Evolutionary conservation across 2,113 vertebrate species (phyloP).

Genomic region (Centrocercus urophasianus): DNA sequence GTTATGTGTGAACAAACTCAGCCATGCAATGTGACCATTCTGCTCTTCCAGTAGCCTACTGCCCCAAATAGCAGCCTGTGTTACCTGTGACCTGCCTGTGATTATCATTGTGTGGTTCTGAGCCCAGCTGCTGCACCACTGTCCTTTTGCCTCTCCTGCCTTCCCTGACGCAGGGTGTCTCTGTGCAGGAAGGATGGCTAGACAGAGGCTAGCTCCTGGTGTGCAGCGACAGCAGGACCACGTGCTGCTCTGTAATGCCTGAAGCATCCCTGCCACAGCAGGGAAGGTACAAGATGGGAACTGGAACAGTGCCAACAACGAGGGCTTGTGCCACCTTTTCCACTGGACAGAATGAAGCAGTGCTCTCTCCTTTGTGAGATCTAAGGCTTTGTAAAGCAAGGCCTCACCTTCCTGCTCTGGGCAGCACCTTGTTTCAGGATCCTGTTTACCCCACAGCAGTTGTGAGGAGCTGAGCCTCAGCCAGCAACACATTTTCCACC

Average conservation of each 20-base stretch:
- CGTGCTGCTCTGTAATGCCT: not conserved
- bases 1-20: not conserved
- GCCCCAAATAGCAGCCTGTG: not conserved
- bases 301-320: not conserved
- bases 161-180: not conserved
- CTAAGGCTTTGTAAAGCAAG: not conserved
- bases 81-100: not conserved
- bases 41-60: not conserved
- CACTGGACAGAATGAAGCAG: not conserved
- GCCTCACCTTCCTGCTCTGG: not conserved
- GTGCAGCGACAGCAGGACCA: not conserved
- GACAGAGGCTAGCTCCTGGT: not conserved
- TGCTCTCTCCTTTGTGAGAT: not conserved
- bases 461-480: not conserved
- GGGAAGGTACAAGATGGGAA: not conserved
- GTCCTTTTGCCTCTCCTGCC: not conserved
- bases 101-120: fast-evolving
- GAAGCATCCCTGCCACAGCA: not conserved
- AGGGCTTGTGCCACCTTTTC: not conserved
- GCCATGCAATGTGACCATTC: fast-evolving
- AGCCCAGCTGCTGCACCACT: not conserved
- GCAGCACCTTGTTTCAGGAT: not conserved
- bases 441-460: not conserved
- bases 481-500: not conserved
- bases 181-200: not conserved